Evolutionary conservation across 2,797 vertebrate genomes (phyloP).

Genomic region (Champsocephalus gunnari): DNA sequence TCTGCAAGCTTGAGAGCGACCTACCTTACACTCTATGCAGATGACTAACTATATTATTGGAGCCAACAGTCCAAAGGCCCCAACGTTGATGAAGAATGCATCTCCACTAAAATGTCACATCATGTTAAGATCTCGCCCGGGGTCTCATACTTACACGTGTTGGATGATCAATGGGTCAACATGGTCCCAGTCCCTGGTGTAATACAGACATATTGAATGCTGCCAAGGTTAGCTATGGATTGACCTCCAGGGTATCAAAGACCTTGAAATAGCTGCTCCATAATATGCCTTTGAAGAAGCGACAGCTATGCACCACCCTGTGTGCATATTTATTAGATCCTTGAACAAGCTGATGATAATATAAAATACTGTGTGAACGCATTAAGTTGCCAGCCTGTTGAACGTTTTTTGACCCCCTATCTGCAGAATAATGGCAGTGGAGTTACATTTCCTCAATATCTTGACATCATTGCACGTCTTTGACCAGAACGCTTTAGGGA

Average conservation of each 20-base stretch:
- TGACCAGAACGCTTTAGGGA: slow-evolving; percentile 36
- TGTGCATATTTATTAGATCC: slow-evolving; percentile 39
- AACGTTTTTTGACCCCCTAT: slow-evolving; percentile 41
- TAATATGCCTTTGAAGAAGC: slow-evolving; percentile 25
- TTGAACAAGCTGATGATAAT: slow-evolving; percentile 48
- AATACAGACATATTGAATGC: slow-evolving; percentile 6
- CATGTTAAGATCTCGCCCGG: not conserved
- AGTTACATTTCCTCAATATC: slow-evolving; percentile 46
- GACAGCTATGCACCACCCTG: slow-evolving; percentile 22
- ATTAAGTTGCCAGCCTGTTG: slow-evolving; percentile 34
- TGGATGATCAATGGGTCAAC: slow-evolving; percentile 14
- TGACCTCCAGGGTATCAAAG: slow-evolving; percentile 48
- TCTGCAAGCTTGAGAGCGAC: not conserved
- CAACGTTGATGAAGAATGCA: not conserved
- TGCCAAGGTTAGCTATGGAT: slow-evolving; percentile 36
- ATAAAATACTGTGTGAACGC: slow-evolving; percentile 45
- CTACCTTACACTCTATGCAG: slow-evolving; percentile 20
- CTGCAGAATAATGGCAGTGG: slow-evolving; percentile 28
- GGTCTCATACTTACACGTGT: slow-evolving; percentile 17
- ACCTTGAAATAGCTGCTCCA: slow-evolving; percentile 35
- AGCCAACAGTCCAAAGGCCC: not conserved
- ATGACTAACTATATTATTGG: slow-evolving; percentile 16
- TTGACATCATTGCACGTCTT: slow-evolving; percentile 30
- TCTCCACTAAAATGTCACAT: slow-evolving; percentile 12
- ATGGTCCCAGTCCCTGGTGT: slow-evolving; percentile 12